phyloP scores from a whole-genome alignment of 2,888 invertebrate genomes.

The Caenorhabditis sulstoni region DNA sequence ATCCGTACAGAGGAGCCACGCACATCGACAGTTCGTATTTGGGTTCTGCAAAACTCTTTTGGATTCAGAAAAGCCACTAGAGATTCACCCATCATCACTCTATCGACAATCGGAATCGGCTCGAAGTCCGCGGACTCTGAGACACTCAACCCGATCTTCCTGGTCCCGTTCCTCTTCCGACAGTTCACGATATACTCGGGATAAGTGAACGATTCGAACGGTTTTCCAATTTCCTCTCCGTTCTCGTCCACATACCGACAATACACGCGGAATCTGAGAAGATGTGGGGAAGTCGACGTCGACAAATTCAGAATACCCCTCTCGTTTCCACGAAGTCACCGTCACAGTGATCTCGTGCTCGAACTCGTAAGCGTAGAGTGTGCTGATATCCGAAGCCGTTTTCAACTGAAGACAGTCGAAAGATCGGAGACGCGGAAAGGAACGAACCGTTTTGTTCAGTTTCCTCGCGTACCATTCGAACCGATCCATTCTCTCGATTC shows the following conservation, averaged over 20 bases:
- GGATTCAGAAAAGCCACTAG: background rate
- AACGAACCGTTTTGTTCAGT: background rate
- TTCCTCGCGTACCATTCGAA: constrained; percentile 1
- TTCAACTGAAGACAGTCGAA: constrained; percentile 5
- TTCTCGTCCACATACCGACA: constrained; percentile 14
- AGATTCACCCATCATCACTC: constrained; percentile 8
- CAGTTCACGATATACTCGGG: constrained; percentile 18
- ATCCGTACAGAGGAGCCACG: constrained; percentile 36
- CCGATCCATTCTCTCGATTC: constrained; percentile 1
- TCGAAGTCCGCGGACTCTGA: background rate
- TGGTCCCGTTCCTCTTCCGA: constrained; percentile 1
- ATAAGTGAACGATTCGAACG: background rate
- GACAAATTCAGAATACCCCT: background rate
- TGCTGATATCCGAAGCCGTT: background rate
- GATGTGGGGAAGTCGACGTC: too few relatives aligned
- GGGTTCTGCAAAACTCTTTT: constrained; percentile 8
- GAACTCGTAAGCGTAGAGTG: constrained; percentile 29
- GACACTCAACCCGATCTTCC: constrained; percentile 9
- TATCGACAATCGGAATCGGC: constrained; percentile 11
- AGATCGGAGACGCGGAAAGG: too few relatives aligned
- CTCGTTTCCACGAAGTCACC: background rate
- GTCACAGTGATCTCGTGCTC: constrained; percentile 24
- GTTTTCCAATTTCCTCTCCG: background rate
- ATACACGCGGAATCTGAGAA: background rate
- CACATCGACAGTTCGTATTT: constrained; percentile 49